Percentiles rank a stretch among this genome's conserved stretches.
Conservation (phyloP, 2,797 vertebrate species). For the Sphenodon punctatus region DNA sequence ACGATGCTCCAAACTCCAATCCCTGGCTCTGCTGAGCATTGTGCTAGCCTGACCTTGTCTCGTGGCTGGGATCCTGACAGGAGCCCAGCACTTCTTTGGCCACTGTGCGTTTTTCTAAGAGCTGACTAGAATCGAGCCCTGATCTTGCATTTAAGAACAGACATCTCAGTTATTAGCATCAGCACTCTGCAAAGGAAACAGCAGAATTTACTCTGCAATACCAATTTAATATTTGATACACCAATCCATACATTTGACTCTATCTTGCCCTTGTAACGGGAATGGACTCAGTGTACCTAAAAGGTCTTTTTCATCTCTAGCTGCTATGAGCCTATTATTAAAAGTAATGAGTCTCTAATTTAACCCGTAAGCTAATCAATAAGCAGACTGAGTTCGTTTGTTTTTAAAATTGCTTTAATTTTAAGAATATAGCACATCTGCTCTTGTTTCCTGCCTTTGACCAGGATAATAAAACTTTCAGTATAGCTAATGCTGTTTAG, state of each 20-base stretch:
- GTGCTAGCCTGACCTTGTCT: too few relatives aligned
- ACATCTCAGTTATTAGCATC: constrained; percentile 58
- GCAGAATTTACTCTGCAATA: constrained; percentile 45
- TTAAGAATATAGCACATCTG: constrained; percentile 70
- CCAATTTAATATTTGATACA: constrained; percentile 67
- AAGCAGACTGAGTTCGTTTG: constrained; percentile 72
- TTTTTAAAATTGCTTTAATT: constrained; percentile 71
- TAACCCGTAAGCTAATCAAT: constrained; percentile 78
- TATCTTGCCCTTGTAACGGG: constrained; percentile 55
- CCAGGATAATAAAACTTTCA: constrained; percentile 77
- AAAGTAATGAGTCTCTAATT: constrained; percentile 74
- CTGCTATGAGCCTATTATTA: constrained; percentile 65
- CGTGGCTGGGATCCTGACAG: too few relatives aligned
- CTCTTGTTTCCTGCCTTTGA: constrained; percentile 75
- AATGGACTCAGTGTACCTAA: constrained; percentile 55
- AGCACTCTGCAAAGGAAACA: constrained; percentile 58
- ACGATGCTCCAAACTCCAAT: too few relatives aligned
- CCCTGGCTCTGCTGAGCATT: too few relatives aligned
- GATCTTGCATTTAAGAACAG: constrained; percentile 63
- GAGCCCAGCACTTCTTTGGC: too few relatives aligned
- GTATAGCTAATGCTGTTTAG: constrained; percentile 77
- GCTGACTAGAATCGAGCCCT: constrained; percentile 50
- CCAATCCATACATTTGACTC: constrained; percentile 38
- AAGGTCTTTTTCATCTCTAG: constrained; percentile 60
- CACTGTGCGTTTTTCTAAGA: constrained; percentile 46